Percentiles rank a stretch among this genome's conserved stretches.
Conservation (phyloP, 2,113 vertebrate species). For the Macrotus californicus region DNA sequence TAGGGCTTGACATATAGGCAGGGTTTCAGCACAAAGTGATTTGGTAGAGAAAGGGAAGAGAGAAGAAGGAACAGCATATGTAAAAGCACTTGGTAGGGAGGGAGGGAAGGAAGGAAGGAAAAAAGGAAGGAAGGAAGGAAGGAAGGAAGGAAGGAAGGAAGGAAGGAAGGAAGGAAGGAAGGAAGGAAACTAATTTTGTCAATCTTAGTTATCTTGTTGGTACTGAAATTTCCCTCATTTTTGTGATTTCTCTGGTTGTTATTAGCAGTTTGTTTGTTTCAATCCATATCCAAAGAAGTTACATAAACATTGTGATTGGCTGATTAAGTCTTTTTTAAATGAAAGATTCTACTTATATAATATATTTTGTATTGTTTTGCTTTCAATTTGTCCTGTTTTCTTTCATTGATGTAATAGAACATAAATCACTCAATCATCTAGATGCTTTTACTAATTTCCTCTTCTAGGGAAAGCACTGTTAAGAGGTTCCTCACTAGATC, state of each 20-base stretch:
- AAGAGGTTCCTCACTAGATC: neutral
- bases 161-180: neutral
- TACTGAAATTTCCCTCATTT: neutral
- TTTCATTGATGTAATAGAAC: neutral
- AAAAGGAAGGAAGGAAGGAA: neutral
- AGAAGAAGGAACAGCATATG: neutral
- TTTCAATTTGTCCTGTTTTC: neutral
- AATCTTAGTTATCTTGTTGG: neutral
- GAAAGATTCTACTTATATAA: neutral
- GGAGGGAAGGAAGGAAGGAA: neutral
- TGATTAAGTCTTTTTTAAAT: neutral
- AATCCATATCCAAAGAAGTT: neutral
- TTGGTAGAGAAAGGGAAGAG: neutral
- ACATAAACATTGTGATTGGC: neutral
- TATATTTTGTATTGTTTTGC: neutral
- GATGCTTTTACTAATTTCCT: neutral
- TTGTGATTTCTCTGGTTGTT: neutral
- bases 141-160: no score
- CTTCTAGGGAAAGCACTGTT: neutral
- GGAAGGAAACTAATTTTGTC: neutral
- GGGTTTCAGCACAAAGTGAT: neutral
- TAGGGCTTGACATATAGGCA: neutral
- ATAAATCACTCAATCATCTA: neutral
- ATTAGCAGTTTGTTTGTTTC: neutral
- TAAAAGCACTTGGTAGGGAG: neutral